Base-by-base conservation (phyloP, 1,140 invertebrate species). In the Steinernema khuongi region DNA sequence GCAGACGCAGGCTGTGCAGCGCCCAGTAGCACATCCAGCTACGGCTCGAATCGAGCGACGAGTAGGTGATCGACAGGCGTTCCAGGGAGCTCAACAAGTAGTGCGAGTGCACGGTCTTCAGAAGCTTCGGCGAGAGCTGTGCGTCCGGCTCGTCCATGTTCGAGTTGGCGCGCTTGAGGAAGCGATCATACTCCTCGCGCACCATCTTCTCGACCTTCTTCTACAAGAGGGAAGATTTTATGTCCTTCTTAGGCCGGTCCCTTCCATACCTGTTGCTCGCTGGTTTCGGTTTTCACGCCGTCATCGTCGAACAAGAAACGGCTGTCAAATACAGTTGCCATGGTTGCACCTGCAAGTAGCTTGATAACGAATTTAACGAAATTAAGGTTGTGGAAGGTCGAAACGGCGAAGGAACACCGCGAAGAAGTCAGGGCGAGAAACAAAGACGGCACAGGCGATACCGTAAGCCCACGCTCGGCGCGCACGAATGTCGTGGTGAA, bases 21-120 rank as follows among this genome's bases (percentile, higher is more conserved):
- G 29, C 31, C 78, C 78, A 79, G 32, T 75, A 79, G 71, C 73
- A 75, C 70, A 79, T 68, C 78, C 78, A 79, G 19, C 77, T 33
- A 17, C 78, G 72, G 67, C 73, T 75, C 1, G 78, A 72, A 29
- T 79, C 78, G 69, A 79, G 60, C 29, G 31, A 71, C 32, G 43
- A 11, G 44, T 78, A 78, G 33, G 32, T 60, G 17, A 28, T 22
- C 18, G 33, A 41, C 11, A 79, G 43, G 17, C 36, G 30, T 17
- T 70, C 70, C 19, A 77, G 68, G 17, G 28, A 31, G 28, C 18
- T 67, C 30, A 77, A 33, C 66, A 78, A 50, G 41, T 74, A 77
- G 1, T 26, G n/a, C 19, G 50, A 43, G 31, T 77, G 77, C 22
- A n/a, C 31, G 11, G 70, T 41, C 30, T 70, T 68, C 17, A 50